Percentiles rank a stretch among this genome's conserved stretches.
These are phyloP conservation scores for Aythya baeri DNA, from an alignment of 2,113 vertebrate species.

Conservation along the genomic window DNA sequence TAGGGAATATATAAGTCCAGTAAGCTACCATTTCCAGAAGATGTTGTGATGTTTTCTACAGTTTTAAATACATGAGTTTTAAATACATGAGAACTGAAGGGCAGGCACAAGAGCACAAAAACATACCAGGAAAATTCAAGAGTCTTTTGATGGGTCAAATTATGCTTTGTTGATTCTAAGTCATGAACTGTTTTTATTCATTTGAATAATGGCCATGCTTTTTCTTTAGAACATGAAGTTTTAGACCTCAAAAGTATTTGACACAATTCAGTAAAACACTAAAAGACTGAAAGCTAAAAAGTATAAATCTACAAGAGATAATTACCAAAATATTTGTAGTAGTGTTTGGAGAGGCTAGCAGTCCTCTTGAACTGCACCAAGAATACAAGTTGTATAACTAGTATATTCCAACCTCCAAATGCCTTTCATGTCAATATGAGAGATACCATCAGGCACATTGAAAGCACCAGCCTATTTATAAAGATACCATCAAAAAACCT, in stretches of 20 bases:
- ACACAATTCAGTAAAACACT: not conserved
- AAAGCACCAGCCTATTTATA: slow-evolving; percentile 78
- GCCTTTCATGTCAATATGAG: slow-evolving; percentile 79
- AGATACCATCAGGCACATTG: slow-evolving; percentile 77
- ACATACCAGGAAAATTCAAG: not conserved
- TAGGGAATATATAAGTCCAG: not conserved
- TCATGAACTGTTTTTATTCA: not conserved
- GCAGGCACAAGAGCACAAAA: not conserved
- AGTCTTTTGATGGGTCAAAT: not conserved
- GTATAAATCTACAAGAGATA: not conserved
- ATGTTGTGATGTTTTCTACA: not conserved
- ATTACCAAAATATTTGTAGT: not conserved
- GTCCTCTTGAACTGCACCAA: not conserved
- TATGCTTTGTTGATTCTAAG: not conserved
- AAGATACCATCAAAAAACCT: slow-evolving; percentile 82
- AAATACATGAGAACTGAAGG: not conserved
- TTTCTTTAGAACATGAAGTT: not conserved
- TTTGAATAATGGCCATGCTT: not conserved
- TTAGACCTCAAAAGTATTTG: not conserved
- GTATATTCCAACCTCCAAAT: slow-evolving; percentile 77
- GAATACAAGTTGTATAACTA: slow-evolving; percentile 12
- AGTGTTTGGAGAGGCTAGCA: not conserved
- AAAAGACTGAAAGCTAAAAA: not conserved
- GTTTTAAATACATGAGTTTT: not conserved
- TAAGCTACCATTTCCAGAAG: not conserved